These are phyloP conservation scores for Aphrocallistes beatrix DNA, from an alignment of 37 sponge, comb jelly and placozoan species.

Conservation along the genomic window DNA sequence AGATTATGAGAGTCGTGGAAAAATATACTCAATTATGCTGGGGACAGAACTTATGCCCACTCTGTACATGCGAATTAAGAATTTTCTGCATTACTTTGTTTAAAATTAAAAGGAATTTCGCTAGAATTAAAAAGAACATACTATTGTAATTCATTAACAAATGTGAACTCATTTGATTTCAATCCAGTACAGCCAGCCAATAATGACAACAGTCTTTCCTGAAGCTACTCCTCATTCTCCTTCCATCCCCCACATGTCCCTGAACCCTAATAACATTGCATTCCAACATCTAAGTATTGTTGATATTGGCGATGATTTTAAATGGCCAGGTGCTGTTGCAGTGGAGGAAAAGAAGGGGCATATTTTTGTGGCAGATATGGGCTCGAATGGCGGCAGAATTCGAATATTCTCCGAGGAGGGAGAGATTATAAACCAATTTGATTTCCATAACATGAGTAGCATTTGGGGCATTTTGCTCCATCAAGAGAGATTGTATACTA, in stretches of 20 bases:
- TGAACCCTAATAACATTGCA: conserved; percentile 5
- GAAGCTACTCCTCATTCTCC: too few species aligned
- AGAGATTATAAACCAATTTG: not conserved
- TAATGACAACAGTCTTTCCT: too few species aligned
- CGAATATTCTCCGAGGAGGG: conserved; percentile 11
- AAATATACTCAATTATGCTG: too few species aligned
- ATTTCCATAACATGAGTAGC: not conserved
- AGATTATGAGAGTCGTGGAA: too few species aligned
- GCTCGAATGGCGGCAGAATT: not conserved
- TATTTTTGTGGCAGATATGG: conserved; percentile 7
- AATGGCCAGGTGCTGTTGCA: not conserved
- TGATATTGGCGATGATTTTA: not conserved
- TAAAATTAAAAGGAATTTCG: too few species aligned
- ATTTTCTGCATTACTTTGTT: too few species aligned
- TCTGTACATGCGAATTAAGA: too few species aligned
- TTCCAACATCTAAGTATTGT: not conserved
- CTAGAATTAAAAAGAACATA: too few species aligned
- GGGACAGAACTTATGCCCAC: too few species aligned
- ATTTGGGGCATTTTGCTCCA: not conserved
- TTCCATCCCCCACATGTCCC: not conserved
- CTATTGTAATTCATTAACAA: too few species aligned
- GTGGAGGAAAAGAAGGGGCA: not conserved
- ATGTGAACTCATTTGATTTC: too few species aligned
- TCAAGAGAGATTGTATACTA: not conserved
- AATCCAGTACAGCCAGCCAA: too few species aligned